phyloP scores from a whole-genome alignment of 2,113 vertebrate species.

The Hyperopisus bebe region DNA sequence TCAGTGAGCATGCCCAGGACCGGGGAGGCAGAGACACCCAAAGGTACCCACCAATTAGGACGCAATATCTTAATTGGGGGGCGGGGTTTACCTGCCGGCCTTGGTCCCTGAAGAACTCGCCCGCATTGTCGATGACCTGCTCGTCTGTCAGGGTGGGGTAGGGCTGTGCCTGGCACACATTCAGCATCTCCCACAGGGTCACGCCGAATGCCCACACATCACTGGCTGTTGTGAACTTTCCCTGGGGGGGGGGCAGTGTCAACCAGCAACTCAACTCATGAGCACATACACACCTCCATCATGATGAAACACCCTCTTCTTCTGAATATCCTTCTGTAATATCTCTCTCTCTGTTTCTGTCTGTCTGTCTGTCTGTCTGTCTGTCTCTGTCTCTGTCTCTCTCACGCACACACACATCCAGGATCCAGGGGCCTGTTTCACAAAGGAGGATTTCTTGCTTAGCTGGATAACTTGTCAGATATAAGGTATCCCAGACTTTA shows the following conservation, averaged over 20 bases:
- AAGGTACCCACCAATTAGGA: neutral
- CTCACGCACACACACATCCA: neutral
- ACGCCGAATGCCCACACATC: slow-evolving; percentile 92
- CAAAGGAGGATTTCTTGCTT: neutral
- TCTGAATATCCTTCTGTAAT: neutral
- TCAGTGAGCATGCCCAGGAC: neutral
- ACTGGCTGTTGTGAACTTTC: slow-evolving; percentile 85
- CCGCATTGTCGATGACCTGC: slow-evolving; percentile 86
- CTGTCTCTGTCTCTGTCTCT: too few relatives aligned
- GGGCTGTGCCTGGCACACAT: slow-evolving; percentile 84
- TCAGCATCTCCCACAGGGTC: slow-evolving; percentile 89
- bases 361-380: too few relatives aligned
- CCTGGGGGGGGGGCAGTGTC: slow-evolving; percentile 49
- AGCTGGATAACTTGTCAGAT: neutral
- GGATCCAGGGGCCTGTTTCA: neutral
- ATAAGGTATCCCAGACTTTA: neutral
- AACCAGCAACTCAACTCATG: neutral
- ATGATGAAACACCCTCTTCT: neutral
- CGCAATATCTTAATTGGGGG: neutral
- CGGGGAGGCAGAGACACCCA: neutral
- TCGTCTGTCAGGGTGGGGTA: slow-evolving; percentile 83
- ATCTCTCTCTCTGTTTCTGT: neutral
- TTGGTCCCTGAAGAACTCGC: slow-evolving; percentile 86
- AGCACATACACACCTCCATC: neutral
- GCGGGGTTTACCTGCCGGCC: slow-evolving; percentile 70